phyloP scores from a whole-genome alignment of 2,888 invertebrate species.

The Platycheirus albimanus region DNA sequence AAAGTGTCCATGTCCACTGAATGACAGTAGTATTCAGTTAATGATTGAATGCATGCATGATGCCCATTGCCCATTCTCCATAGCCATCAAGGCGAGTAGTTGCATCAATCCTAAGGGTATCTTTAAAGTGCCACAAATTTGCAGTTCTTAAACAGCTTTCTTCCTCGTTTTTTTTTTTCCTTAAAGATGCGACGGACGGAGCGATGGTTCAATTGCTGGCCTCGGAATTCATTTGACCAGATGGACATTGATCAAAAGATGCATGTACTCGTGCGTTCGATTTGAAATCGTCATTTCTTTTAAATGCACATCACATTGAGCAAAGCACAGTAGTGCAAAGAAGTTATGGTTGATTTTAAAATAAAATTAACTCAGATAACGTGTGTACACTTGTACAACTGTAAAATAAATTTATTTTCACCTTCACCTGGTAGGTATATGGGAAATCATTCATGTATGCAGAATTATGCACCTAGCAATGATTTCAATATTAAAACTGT shows the following conservation, averaged over 20 bases:
- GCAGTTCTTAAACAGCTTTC: slow-evolving; percentile 43
- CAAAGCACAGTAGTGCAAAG: slow-evolving; percentile 6
- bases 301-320: slow-evolving; percentile 55
- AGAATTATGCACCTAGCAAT: no score
- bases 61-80: no score
- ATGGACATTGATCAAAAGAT: slow-evolving; percentile 72
- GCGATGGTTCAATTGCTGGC: slow-evolving; percentile 58
- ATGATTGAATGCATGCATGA: slow-evolving; percentile 66
- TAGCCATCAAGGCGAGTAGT: neutral
- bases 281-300: slow-evolving; percentile 63
- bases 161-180: no score
- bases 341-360: slow-evolving; percentile 5
- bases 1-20: slow-evolving; percentile 50
- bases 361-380: no score
- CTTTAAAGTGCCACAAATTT: slow-evolving; percentile 55
- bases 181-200: no score
- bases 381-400: no score
- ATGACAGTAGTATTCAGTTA: slow-evolving; percentile 66
- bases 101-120: slow-evolving; percentile 31
- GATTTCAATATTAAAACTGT: no score
- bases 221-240: slow-evolving; percentile 66
- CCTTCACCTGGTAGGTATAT: no score
- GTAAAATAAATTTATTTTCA: no score
- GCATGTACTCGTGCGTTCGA: slow-evolving; percentile 70
- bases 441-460: no score